These are phyloP conservation scores for Drosophila niveifrons DNA, from an alignment of 2,888 invertebrate genomes.

Conservation along the genomic window DNA sequence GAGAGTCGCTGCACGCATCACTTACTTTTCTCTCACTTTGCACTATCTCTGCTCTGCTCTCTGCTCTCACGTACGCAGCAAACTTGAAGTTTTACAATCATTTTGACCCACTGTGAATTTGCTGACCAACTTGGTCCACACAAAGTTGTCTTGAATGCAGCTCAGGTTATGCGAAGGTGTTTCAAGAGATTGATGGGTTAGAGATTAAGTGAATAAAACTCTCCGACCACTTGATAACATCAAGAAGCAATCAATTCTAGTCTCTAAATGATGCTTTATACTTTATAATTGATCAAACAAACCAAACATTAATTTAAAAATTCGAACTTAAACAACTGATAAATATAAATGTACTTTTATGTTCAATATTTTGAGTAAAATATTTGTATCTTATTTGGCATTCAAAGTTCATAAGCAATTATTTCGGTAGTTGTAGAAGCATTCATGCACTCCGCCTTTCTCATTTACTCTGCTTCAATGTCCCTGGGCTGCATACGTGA, in stretches of 20 bases:
- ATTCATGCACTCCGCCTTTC: neutral
- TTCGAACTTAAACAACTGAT: too few species aligned
- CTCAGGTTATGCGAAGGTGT: constrained; percentile 13
- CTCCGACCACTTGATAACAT: neutral
- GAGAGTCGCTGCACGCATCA: constrained; percentile 17
- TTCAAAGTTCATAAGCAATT: neutral
- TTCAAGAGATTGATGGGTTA: constrained; percentile 15
- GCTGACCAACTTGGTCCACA: constrained; percentile 49
- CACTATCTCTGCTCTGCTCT: constrained; percentile 5
- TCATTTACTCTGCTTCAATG: neutral
- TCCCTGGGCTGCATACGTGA: neutral
- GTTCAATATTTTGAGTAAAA: too few species aligned
- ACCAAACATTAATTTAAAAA: too few species aligned
- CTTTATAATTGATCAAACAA: neutral
- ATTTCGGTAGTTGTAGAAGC: too few species aligned
- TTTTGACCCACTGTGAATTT: constrained; percentile 51
- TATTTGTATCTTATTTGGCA: too few species aligned
- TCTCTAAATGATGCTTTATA: neutral
- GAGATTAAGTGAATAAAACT: constrained; percentile 9
- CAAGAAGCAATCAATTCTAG: neutral
- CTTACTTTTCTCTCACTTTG: constrained; percentile 11
- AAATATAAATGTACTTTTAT: too few species aligned
- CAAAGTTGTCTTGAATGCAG: constrained; percentile 48
- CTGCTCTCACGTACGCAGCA: constrained; percentile 58
- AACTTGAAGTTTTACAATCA: constrained; percentile 67